Evolutionary conservation across 2,888 invertebrate species (phyloP).

Genomic region (Spisula solida): DNA sequence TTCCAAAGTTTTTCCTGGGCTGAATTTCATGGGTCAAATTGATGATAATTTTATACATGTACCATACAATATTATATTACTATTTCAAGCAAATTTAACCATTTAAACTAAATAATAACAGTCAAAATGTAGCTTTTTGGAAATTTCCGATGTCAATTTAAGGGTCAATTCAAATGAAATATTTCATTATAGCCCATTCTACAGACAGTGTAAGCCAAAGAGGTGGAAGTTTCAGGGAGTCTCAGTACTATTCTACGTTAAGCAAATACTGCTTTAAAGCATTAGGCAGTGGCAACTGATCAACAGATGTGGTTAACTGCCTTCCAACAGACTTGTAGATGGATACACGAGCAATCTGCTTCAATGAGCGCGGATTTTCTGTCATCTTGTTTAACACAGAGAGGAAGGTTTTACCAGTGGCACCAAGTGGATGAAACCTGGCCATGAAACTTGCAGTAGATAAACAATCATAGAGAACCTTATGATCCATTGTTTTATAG

Average conservation of each 20-base stretch:
- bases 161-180: no score
- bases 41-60: no score
- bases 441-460: slow-evolving; percentile 90
- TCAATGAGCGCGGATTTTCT: slow-evolving; percentile 91
- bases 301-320: slow-evolving; percentile 90
- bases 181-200: no score
- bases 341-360: slow-evolving; percentile 91
- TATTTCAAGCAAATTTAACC: no score
- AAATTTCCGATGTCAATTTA: no score
- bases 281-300: slow-evolving; percentile 91
- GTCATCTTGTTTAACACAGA: slow-evolving; percentile 90
- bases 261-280: slow-evolving; percentile 83
- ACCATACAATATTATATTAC: no score
- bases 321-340: slow-evolving; percentile 91
- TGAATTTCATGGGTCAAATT: no score
- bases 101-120: no score
- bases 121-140: no score
- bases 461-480: slow-evolving; percentile 91
- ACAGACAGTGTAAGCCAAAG: no score
- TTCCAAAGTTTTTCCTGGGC: no score
- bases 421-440: slow-evolving; percentile 89
- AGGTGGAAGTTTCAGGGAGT: background rate
- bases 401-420: slow-evolving; percentile 78
- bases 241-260: slow-evolving; percentile 62
- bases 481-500: slow-evolving; percentile 90